These are phyloP conservation scores for Oryzias dopingdopingensis DNA, from an alignment of 2,797 vertebrate species.

Conservation along the genomic window DNA sequence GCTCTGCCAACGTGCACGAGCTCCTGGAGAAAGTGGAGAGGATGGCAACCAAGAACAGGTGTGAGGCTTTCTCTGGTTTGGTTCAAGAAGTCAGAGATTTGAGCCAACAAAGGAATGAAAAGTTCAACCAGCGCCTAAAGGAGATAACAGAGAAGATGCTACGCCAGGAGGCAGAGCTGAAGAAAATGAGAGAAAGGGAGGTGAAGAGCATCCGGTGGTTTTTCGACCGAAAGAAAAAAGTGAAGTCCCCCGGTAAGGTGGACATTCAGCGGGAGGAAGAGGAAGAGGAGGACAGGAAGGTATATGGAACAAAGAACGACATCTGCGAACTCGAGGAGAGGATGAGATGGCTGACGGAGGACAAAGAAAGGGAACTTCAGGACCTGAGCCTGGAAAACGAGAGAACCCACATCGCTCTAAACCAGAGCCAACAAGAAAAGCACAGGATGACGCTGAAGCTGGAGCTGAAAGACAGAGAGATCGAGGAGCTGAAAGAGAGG, in stretches of 20 bases:
- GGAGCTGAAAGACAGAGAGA: constrained; percentile 66
- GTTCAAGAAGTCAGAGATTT: constrained; percentile 72
- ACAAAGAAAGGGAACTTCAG: constrained; percentile 74
- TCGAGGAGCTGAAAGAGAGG: constrained; percentile 69
- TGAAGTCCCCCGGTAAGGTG: constrained; percentile 57
- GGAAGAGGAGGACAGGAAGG: constrained; percentile 60
- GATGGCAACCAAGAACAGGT: constrained; percentile 70
- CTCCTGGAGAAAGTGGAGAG: constrained; percentile 77
- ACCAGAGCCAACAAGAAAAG: constrained; percentile 43
- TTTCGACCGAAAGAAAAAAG: constrained; percentile 72
- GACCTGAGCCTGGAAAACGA: constrained; percentile 66
- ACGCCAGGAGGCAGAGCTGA: constrained; percentile 70
- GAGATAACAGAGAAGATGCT: constrained; percentile 68
- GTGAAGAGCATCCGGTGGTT: constrained; percentile 72
- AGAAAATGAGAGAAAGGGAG: constrained; percentile 71
- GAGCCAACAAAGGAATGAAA: constrained; percentile 66
- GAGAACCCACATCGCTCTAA: constrained; percentile 37
- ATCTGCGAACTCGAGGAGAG: constrained; percentile 72
- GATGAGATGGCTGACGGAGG: constrained; percentile 73
- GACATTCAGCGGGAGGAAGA: constrained; percentile 55
- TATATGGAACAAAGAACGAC: constrained; percentile 46
- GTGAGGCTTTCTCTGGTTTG: constrained; percentile 71
- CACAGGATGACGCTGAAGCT: constrained; percentile 32
- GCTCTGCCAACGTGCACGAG: constrained; percentile 39
- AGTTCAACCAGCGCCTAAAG: constrained; percentile 67